Evolutionary conservation across 2,113 vertebrate genomes (phyloP), one percentile per base, ranked within the genome.

Genomic region (Corythoichthys intestinalis): DNA sequence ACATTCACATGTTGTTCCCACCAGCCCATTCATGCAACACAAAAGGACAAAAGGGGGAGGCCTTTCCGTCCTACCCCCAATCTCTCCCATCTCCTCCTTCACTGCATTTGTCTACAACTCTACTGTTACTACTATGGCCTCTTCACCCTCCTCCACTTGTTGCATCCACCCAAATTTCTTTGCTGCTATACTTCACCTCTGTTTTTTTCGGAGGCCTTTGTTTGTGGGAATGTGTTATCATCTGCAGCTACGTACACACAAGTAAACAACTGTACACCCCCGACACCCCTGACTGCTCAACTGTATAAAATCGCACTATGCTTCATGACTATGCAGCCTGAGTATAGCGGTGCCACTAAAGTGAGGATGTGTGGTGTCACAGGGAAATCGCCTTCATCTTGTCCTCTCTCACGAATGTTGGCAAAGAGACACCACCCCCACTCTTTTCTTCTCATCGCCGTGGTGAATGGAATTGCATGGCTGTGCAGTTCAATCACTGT

Each of bases 401-500:
- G 61, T 63, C 44, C 61, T 14, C 60, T 46, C 61, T 58, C 46
- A 67, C 70, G 50, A 66, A 80, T 34, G 58, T 75, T 13, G 47
- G 67, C 70, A 69, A 46, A 78, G 63, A 70, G 13, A 65, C 80
- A 78, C 84, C 79, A 69, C 84, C 84, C 76, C 73, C 71, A 4
- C 74, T 71, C 81, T 67, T 87, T 85, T 84, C 74, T 87, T 86
- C 85, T 80, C 83, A 83, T 83, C 59, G 75, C 81, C 63, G 83
- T 86, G 84, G 83, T 90, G 87, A 90, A 89, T 88, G 85, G 83
- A 84, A 88, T 88, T 85, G 84, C 89, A 88, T 88, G 88, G 86
- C 89, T 91, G 88, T 91, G 89, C 88, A 84, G 84, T 89, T 89
- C 89, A 88, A 91, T 91, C 86, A 89, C 87, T 91, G 89, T 91